phyloP scores from a whole-genome alignment of 2,888 invertebrate species.

The Eupithecia insigniata region DNA sequence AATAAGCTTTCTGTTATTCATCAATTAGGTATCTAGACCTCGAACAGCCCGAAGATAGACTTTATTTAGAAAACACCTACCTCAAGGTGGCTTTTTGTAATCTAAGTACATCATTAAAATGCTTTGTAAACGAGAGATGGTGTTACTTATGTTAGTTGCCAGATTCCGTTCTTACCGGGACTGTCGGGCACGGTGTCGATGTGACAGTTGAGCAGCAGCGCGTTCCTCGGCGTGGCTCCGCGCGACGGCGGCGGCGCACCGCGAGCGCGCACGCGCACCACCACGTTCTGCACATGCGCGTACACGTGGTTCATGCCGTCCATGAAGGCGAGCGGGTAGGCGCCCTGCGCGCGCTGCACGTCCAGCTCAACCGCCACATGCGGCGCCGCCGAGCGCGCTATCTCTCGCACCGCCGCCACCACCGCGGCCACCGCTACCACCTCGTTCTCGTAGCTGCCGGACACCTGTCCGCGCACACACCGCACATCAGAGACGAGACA shows the following conservation, averaged over 20 bases:
- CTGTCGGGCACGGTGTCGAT: slow-evolving; percentile 42
- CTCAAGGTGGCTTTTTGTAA: too few relatives aligned
- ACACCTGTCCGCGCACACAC: slow-evolving; percentile 57
- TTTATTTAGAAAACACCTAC: too few relatives aligned
- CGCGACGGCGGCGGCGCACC: slow-evolving; percentile 60
- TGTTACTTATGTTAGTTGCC: too few relatives aligned
- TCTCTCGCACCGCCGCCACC: slow-evolving; percentile 78
- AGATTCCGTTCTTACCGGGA: slow-evolving; percentile 41
- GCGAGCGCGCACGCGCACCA: slow-evolving; percentile 81
- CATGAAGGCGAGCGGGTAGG: slow-evolving; percentile 90
- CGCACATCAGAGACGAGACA: too few relatives aligned
- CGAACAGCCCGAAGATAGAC: too few relatives aligned
- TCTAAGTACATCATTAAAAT: too few relatives aligned
- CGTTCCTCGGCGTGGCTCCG: slow-evolving; percentile 74
- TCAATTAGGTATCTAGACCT: too few relatives aligned
- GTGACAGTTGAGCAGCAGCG: slow-evolving; percentile 82
- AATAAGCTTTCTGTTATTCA: too few relatives aligned
- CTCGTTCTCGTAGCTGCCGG: slow-evolving; percentile 93
- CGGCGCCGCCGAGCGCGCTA: slow-evolving; percentile 78
- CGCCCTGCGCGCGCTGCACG: slow-evolving; percentile 88
- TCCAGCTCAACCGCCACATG: slow-evolving; percentile 86
- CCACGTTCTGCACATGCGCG: slow-evolving; percentile 91
- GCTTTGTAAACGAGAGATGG: too few relatives aligned
- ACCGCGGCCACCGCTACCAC: slow-evolving; percentile 86
- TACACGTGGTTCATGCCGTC: slow-evolving; percentile 93